These are phyloP conservation scores for Phodopus roborovskii DNA, from an alignment of 2,113 vertebrate species.

Conservation along the genomic window DNA sequence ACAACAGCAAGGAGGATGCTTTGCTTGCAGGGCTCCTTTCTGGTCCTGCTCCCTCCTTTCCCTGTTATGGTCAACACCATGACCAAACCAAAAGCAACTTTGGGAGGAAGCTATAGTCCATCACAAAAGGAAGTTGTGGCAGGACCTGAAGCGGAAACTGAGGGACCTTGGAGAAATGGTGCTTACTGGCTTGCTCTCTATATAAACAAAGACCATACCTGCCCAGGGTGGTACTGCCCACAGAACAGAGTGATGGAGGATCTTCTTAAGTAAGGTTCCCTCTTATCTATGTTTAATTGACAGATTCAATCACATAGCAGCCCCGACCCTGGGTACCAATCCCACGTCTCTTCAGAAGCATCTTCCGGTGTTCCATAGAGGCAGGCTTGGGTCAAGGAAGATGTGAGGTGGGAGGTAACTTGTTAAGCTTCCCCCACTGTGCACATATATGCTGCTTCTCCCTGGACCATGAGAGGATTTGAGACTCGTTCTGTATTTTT, in stretches of 20 bases:
- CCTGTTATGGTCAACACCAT: not conserved
- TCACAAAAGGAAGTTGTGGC: not conserved
- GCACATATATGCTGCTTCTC: not conserved
- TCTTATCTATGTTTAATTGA: not conserved
- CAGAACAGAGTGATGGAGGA: not conserved
- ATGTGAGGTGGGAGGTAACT: not conserved
- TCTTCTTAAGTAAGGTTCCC: not conserved
- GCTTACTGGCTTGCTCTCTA: not conserved
- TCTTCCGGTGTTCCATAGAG: not conserved
- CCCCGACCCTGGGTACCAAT: not conserved
- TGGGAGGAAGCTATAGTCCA: not conserved
- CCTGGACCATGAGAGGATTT: not conserved
- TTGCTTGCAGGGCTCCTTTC: not conserved
- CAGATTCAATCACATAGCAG: not conserved
- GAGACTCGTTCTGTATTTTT: not conserved
- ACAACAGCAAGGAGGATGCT: not conserved
- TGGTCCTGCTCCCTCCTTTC: not conserved
- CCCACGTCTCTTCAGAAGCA: not conserved
- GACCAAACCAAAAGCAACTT: not conserved
- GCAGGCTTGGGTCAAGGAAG: not conserved
- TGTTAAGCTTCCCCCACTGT: not conserved
- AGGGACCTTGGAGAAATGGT: not conserved
- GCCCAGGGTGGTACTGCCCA: not conserved
- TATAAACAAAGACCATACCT: not conserved
- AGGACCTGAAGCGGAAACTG: not conserved